Percentiles rank a stretch among this genome's conserved stretches.
Evolutionary conservation across 2,888 invertebrate genomes (phyloP).

Genomic region (Anagyrus pseudococci): DNA sequence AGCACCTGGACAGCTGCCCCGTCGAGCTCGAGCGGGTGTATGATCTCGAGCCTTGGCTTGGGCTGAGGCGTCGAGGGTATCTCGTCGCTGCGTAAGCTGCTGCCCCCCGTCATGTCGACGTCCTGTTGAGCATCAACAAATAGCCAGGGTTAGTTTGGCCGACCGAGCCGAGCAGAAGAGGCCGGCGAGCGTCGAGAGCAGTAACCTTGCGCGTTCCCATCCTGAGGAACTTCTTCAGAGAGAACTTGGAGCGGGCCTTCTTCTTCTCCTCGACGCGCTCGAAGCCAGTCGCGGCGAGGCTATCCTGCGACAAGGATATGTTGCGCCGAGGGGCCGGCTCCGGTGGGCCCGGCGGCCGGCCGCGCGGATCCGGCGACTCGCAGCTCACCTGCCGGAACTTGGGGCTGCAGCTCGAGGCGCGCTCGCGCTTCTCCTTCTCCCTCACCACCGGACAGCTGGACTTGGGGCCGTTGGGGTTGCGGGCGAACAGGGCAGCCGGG

Average conservation of each 20-base stretch:
- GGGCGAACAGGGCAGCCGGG: conserved; percentile 65
- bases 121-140: conserved; percentile 57
- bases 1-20: conserved; percentile 81
- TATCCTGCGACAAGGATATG: conserved; percentile 79
- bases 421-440: conserved; percentile 78
- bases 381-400: conserved; percentile 64
- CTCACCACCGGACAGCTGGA: conserved; percentile 75
- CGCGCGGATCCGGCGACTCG: conserved; percentile 56
- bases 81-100: conserved; percentile 66
- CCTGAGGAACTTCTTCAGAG: conserved; percentile 81
- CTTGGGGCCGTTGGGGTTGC: conserved; percentile 67
- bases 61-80: conserved; percentile 68
- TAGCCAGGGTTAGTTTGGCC: background rate
- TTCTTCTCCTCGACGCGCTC: conserved; percentile 66
- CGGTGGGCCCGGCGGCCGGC: conserved; percentile 52
- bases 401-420: conserved; percentile 71
- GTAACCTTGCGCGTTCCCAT: conserved; percentile 73
- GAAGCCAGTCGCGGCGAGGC: conserved; percentile 63
- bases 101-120: conserved; percentile 64
- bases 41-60: conserved; percentile 82
- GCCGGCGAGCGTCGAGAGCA: background rate
- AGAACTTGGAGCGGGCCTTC: conserved; percentile 76
- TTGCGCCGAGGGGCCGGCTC: conserved; percentile 75
- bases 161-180: background rate
- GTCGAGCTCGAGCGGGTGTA: conserved; percentile 86